A percentile compares a stretch with the other conserved stretches of the same genome.
phyloP scores from a whole-genome alignment of 2,888 invertebrate species.

The Cyrtodaria siliqua region DNA sequence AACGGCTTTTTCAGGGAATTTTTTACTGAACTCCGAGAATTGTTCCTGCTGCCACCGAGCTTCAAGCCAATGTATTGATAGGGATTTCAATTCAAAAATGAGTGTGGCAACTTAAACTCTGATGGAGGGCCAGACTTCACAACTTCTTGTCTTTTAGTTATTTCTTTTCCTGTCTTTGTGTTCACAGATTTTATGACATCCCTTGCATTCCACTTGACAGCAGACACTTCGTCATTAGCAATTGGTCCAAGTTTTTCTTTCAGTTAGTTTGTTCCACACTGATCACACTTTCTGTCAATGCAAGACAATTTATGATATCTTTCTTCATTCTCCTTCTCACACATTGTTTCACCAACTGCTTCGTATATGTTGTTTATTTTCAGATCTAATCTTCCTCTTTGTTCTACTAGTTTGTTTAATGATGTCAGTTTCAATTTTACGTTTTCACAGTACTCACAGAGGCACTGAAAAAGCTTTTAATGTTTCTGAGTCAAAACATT shows the following conservation, averaged over 20 bases:
- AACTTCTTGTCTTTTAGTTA: conserved; percentile 33
- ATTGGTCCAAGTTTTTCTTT: conserved; percentile 5
- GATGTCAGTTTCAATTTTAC: conserved; percentile 9
- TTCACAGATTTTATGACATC: conserved; percentile 20
- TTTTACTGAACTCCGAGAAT: conserved; percentile 24
- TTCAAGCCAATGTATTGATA: conserved; percentile 39
- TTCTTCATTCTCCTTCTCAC: conserved; percentile 12
- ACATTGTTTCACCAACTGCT: conserved; percentile 15
- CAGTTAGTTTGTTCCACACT: not conserved
- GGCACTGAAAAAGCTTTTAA: conserved; percentile 10
- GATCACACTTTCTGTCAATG: conserved; percentile 8
- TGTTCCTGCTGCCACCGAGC: conserved; percentile 47
- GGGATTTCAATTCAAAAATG: conserved; percentile 21
- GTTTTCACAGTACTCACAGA: conserved; percentile 24
- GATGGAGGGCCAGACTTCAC: conserved; percentile 9
- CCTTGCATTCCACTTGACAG: conserved; percentile 20
- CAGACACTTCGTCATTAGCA: not conserved
- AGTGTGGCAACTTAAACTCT: conserved; percentile 22
- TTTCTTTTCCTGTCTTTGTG: conserved; percentile 41
- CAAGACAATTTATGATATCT: conserved; percentile 12
- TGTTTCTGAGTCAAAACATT: conserved; percentile 17
- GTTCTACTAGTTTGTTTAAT: conserved; percentile 12
- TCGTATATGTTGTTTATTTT: conserved; percentile 12
- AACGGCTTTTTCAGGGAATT: conserved; percentile 25
- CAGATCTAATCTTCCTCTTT: not conserved